Base-by-base conservation (phyloP, 2,888 invertebrate genomes). In the Epinotia ramella region DNA sequence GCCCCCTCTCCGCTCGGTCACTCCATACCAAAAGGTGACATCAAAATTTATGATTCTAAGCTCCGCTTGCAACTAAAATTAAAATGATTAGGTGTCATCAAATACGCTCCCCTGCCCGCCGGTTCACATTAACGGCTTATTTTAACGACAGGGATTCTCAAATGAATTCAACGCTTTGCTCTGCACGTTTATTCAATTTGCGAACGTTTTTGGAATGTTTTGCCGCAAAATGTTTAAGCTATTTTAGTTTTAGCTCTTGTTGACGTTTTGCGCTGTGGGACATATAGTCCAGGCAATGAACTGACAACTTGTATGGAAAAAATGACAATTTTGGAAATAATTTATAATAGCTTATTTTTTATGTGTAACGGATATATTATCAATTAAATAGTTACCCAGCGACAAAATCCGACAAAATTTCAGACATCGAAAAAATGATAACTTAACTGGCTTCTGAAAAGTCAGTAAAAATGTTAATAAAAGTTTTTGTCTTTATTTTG, bases 21-120 rank as follows among this genome's bases (percentile, higher is more conserved):
- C 46, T 46, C 46, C 46, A 40, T 40, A 40, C n/a, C 53, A 53
- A 53, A 53, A 53, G 6, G 53, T 53, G 53, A n/a, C 53, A n/a
- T 53, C n/a, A 53, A n/a, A n/a, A 53, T 53, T 16, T 53, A 53
- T 53, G n/a, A 53, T n/a, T 53, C 16, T 3, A 5, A n/a, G 12
- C 33, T 16, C 33, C 62, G 33, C 62, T 28, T 62, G n/a, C 33
- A 33, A 62, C 33, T 62, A 33, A 62, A n/a, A 62, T 33, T 33
- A 62, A 33, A 33, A 62, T 57, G 57, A 62, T 62, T 62, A 62
- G 33, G 33, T 28, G 13, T 62, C 62, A 62, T 62, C 62, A 33
- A 62, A 60, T 33, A 28, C 57, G 28, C 28, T 20, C 59, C 24
- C 28, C 28, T 24, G 62, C 62, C n/a, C 33, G 62, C n/a, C n/a